Conservation (phyloP, 2,888 invertebrate genomes). For the Microctonus brassicae region DNA sequence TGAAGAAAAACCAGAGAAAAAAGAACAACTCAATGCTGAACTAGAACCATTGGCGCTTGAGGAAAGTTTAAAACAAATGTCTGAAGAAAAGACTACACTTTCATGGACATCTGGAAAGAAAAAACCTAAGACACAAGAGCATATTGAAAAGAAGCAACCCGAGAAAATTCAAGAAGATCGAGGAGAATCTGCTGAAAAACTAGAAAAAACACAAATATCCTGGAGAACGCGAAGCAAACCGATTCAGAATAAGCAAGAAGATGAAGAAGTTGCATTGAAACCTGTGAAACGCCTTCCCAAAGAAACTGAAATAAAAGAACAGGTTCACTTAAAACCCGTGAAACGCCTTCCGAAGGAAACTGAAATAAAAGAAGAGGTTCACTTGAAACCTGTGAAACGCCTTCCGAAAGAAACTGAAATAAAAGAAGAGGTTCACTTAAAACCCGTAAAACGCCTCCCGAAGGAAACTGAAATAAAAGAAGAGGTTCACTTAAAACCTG, state of each 20-base stretch:
- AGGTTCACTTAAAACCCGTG: slow-evolving; percentile 57
- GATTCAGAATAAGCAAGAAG: slow-evolving; percentile 54
- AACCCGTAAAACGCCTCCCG: slow-evolving; percentile 53
- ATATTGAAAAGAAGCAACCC: slow-evolving; percentile 35
- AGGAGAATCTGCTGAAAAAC: slow-evolving; percentile 35
- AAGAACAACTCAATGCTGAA: slow-evolving; percentile 39
- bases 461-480: slow-evolving; percentile 55
- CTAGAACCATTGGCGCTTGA: slow-evolving; percentile 38
- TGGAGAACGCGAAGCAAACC: slow-evolving; percentile 47
- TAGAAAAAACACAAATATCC: slow-evolving; percentile 48
- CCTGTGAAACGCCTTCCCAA: too few species aligned
- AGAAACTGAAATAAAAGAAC: too few species aligned
- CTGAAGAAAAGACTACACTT: slow-evolving; percentile 49
- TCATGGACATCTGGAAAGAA: slow-evolving; percentile 57
- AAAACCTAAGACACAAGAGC: slow-evolving; percentile 38
- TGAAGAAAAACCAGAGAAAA: slow-evolving; percentile 31
- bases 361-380: slow-evolving; percentile 52
- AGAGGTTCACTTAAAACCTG: slow-evolving; percentile 54
- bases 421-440: slow-evolving; percentile 55
- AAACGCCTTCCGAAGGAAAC: slow-evolving; percentile 55
- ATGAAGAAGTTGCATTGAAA: slow-evolving; percentile 55
- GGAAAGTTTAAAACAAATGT: slow-evolving; percentile 48
- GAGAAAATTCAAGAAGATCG: slow-evolving; percentile 26
- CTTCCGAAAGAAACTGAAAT: slow-evolving; percentile 52
- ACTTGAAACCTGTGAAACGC: slow-evolving; percentile 57